Base-by-base conservation (phyloP, 2,113 vertebrate genomes). In the Tringa solitaria region DNA sequence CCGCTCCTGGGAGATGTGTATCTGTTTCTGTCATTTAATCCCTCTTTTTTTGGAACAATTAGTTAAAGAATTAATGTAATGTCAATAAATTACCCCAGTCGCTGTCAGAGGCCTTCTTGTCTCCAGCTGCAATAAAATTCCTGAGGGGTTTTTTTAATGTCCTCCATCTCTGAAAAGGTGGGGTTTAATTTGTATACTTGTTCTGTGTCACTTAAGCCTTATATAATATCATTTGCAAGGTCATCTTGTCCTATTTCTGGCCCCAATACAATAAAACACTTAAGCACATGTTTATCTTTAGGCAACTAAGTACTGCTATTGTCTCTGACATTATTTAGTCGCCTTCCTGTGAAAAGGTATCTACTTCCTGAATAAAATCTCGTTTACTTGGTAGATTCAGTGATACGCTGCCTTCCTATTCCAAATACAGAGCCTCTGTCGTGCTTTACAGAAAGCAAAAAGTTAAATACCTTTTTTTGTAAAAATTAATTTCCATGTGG, bases 1-100 rank as follows among this genome's bases (percentile, higher is more conserved):
- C 93, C 4, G 0, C 79, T 96, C 67, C 48, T 87, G 70, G 30
- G 82, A 95, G 87, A 89, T 24, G 10, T 94, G 37, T 97, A 90
- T 96, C 68, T 97, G 80, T 83, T 97, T 97, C 84, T 97, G 91
- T 95, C 59, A 87, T 93, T 94, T 90, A 88, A 84, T 89, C 82
- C 17, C 41, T 75, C 33, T 3, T 48, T 90, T 95, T 95, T 97
- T 92, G 8, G 85, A 96, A 84, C 59, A 96, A 73, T 93, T 91
- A 93, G 74, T 92, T 60, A 93, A 97, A 93, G 48, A 74, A 90
- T 95, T 96, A 84, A 89, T 93, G 24, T 54, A 78, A 84, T 70
- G 28, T 83, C 74, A 89, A 57, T 91, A 97, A 96, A 95, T 95
- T 89, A 92, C 53, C 27, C 28, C 37, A 53, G 2, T 86, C 22